Conservation (phyloP, 2,797 vertebrate species). For the Macroramphosus scolopax region DNA sequence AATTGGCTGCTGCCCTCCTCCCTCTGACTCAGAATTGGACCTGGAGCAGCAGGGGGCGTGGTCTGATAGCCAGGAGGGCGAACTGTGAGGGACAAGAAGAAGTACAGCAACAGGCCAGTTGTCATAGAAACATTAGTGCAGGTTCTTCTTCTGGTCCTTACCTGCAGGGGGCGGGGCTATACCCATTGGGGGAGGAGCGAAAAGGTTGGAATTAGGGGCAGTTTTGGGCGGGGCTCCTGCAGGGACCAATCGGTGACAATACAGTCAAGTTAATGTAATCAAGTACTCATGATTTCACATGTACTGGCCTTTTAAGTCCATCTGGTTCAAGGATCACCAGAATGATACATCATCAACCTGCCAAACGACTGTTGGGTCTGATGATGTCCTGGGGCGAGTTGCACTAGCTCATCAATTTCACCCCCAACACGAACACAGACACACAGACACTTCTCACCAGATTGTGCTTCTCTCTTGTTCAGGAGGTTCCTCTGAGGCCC, state of each 20-base stretch:
- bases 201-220: conserved; percentile 4
- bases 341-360: no score
- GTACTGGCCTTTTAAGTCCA: background rate
- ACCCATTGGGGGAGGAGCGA: conserved; percentile 27
- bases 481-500: conserved; percentile 72
- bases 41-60: conserved; percentile 27
- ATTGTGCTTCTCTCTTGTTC: conserved; percentile 73
- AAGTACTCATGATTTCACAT: no score
- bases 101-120: background rate
- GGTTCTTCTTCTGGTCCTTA: conserved; percentile 8
- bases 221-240: conserved; percentile 4
- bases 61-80: conserved; percentile 25
- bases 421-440: no score
- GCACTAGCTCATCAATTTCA: no score
- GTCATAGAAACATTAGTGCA: background rate
- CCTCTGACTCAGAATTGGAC: conserved; percentile 27
- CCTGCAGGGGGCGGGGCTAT: conserved; percentile 48
- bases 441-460: no score
- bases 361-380: no score
- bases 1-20: conserved; percentile 32
- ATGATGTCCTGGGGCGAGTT: no score
- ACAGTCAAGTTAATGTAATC: conserved; percentile 1
- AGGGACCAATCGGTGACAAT: conserved; percentile 14
- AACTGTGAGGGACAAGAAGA: background rate
- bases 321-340: no score